Percentiles rank a stretch among this genome's conserved stretches.
Evolutionary conservation across 1,140 invertebrate species (phyloP).

Genomic region (Lepeophtheirus salmonis): DNA sequence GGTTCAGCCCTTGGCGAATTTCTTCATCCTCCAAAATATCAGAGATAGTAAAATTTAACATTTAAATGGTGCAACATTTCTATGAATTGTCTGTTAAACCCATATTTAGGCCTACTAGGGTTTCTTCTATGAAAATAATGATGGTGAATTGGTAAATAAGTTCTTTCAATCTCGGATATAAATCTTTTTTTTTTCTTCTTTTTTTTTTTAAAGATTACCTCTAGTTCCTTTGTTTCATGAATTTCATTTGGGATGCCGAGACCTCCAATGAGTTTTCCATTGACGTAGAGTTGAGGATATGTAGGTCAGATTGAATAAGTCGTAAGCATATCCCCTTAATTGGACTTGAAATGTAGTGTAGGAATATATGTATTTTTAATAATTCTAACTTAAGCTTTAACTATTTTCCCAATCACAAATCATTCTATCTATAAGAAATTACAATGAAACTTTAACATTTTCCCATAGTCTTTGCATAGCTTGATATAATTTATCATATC

Average conservation of each 20-base stretch:
- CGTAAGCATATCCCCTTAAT: no score
- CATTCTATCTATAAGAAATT: no score
- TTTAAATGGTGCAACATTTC: slow-evolving; percentile 34
- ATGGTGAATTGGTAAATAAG: slow-evolving; percentile 33
- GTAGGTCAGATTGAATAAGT: slow-evolving; percentile 93
- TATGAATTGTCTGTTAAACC: slow-evolving; percentile 38
- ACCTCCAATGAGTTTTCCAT: slow-evolving; percentile 77
- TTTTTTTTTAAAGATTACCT: slow-evolving; percentile 23
- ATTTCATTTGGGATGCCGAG: slow-evolving; percentile 88
- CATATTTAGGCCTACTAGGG: slow-evolving; percentile 36
- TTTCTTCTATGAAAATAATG: slow-evolving; percentile 48
- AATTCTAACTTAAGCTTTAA: no score
- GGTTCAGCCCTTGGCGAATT: slow-evolving; percentile 62
- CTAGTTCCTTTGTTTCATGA: slow-evolving; percentile 25
- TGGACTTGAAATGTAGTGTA: no score
- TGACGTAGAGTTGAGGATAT: slow-evolving; percentile 41
- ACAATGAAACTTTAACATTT: no score
- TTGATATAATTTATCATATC: no score
- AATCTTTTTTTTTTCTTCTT: no score
- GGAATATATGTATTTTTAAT: no score
- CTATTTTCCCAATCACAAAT: no score
- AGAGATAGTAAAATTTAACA: slow-evolving; percentile 33
- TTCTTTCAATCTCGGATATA: slow-evolving; percentile 30
- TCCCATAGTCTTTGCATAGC: no score
- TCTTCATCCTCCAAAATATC: slow-evolving; percentile 34